Base-by-base conservation (phyloP, 2,888 invertebrate species). In the Proisotoma minuta region DNA sequence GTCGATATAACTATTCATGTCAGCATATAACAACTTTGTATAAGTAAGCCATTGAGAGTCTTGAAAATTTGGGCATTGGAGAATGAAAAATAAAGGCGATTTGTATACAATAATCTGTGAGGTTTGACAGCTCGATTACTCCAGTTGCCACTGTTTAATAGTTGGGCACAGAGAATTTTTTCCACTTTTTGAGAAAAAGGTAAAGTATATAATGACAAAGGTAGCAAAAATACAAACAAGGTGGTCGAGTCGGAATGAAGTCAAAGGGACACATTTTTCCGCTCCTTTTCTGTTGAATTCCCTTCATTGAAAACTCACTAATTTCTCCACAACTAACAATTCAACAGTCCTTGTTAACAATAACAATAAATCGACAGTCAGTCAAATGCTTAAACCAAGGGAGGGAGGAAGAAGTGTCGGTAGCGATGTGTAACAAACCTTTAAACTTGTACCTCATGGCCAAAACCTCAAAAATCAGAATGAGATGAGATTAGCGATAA, bases 261-360 rank as follows among this genome's bases (percentile, higher is more conserved):
- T 54, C 53, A 54, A 54, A 54, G 53, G 53, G 53, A 54, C 53
- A 54, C 34, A 54, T 54, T 54, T 54, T 54, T 54, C 39, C 53
- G 53, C 49, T 49, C 49, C 49, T 49, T 24, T 49, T 49, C 49
- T 10, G 23, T 3, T 54, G 53, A 54, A 54, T 39, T 54, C 39
- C 53, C 20, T 54, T 39, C 34, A 43, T 43, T 43, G 18, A 43
- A 43, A 43, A 43, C 5, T 43, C 43, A 43, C 43, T 43, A 43
- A 43, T 43, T 43, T 43, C 43, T n/a, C 43, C 43, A 34, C 34
- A n/a, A n/a, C 43, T 20, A 43, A 43, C 43, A 43, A 43, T 43
- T n/a, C 43, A 43, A 43, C 43, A 5, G 20, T 4, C 10, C 43
- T 43, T 43, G 43, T 43, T 43, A 43, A 43, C 43, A 43, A 34